phyloP scores from a whole-genome alignment of 2,888 invertebrate species.

The Molorchus minor region DNA sequence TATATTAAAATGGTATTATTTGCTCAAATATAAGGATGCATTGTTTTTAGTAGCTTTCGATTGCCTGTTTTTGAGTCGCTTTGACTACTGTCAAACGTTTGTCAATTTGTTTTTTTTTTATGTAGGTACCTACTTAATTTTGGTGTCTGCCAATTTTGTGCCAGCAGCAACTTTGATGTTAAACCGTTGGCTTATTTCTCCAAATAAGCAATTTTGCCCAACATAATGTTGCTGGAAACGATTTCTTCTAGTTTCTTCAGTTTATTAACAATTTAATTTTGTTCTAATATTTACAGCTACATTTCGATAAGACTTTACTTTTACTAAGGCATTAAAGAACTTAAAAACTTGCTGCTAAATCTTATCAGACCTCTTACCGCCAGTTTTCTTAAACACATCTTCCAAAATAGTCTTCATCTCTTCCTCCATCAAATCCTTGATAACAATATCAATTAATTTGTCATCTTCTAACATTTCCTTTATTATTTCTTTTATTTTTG shows the following conservation, averaged over 20 bases:
- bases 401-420: slow-evolving; percentile 11
- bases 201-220: slow-evolving; percentile 53
- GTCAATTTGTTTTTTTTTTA: no score
- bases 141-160: slow-evolving; percentile 59
- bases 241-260: slow-evolving; percentile 47
- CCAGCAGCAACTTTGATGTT: slow-evolving; percentile 52
- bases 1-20: no score
- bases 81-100: no score
- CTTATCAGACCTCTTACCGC: neutral
- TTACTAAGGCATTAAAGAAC: slow-evolving; percentile 14
- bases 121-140: no score
- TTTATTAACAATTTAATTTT: slow-evolving; percentile 36
- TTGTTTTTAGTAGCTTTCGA: no score
- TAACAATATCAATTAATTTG: neutral
- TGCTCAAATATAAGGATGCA: no score
- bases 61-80: no score
- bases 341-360: slow-evolving; percentile 17
- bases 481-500: neutral
- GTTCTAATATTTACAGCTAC: slow-evolving; percentile 38
- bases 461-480: neutral
- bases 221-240: slow-evolving; percentile 47
- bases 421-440: slow-evolving; percentile 20
- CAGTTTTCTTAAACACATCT: slow-evolving; percentile 4
- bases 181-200: slow-evolving; percentile 52
- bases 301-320: slow-evolving; percentile 29